A percentile compares a stretch with the other conserved stretches of the same genome.
Evolutionary conservation across 2,888 invertebrate genomes (phyloP).

Genomic region (Ariolimax columbianus): DNA sequence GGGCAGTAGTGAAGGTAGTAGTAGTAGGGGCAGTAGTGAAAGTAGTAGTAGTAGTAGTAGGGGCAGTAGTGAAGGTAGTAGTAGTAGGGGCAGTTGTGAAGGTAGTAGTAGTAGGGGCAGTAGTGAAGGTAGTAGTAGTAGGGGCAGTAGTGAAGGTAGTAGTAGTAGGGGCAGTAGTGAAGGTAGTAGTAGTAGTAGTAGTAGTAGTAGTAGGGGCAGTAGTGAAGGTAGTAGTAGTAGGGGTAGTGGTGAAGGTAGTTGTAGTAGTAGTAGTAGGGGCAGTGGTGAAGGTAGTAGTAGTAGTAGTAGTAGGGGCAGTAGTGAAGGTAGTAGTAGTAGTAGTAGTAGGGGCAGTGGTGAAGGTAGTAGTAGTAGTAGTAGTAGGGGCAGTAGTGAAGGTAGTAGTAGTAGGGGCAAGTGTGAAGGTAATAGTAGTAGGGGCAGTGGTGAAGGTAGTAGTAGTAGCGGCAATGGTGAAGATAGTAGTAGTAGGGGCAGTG

Average conservation of each 20-base stretch:
- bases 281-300: background rate
- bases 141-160: slow-evolving; percentile 12
- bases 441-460: background rate
- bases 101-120: background rate
- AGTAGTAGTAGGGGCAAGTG: background rate
- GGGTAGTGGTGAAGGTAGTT: background rate
- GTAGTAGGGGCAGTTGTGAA: too few species aligned
- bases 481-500: slow-evolving; percentile 12
- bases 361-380: background rate
- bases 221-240: slow-evolving; percentile 13
- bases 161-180: slow-evolving; percentile 2
- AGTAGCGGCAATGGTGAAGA: background rate
- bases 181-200: slow-evolving; percentile 13
- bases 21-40: background rate
- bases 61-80: background rate
- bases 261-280: background rate
- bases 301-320: background rate
- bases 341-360: background rate
- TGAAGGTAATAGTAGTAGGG: background rate
- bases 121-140: background rate
- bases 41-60: too few species aligned
- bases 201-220: slow-evolving; percentile 1
- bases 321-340: background rate
- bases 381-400: background rate
- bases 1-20: background rate